Evolutionary conservation across 2,888 invertebrate species (phyloP).

Genomic region (Perizoma affinitatum): DNA sequence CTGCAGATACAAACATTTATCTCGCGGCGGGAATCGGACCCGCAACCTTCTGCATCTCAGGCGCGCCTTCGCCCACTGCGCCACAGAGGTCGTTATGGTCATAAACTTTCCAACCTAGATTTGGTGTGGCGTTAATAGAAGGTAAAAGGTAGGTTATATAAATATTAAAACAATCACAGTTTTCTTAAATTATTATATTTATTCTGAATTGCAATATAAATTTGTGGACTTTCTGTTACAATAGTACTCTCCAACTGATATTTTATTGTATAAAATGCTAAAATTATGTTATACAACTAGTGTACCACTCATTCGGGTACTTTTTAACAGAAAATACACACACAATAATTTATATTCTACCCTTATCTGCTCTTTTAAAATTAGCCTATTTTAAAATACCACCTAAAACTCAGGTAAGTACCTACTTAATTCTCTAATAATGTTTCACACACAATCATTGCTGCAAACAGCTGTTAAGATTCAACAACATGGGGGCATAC

Average conservation of each 20-base stretch:
- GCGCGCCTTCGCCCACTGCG: no score
- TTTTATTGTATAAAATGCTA: slow-evolving; percentile 81
- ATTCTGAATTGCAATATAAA: slow-evolving; percentile 82
- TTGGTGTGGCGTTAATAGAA: slow-evolving; percentile 7
- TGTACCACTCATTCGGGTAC: slow-evolving; percentile 70
- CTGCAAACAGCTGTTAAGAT: slow-evolving; percentile 52
- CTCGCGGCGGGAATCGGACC: no score
- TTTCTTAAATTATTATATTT: slow-evolving; percentile 81
- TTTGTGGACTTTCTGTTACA: slow-evolving; percentile 84
- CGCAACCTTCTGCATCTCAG: no score
- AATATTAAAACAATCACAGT: slow-evolving; percentile 49
- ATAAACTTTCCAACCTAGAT: no score
- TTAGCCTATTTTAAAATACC: slow-evolving; percentile 77
- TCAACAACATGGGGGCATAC: slow-evolving; percentile 56
- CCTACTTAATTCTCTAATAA: slow-evolving; percentile 53
- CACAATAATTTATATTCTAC: slow-evolving; percentile 82
- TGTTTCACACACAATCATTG: slow-evolving; percentile 67
- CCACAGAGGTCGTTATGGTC: no score
- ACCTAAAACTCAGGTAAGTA: slow-evolving; percentile 71
- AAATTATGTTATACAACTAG: slow-evolving; percentile 74
- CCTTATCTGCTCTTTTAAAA: slow-evolving; percentile 69
- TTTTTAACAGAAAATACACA: slow-evolving; percentile 78
- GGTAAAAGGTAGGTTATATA: neutral
- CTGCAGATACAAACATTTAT: no score
- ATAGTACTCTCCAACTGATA: slow-evolving; percentile 80